These are phyloP conservation scores for Brachyistius frenatus DNA, from an alignment of 2,113 vertebrate species.

Conservation along the genomic window DNA sequence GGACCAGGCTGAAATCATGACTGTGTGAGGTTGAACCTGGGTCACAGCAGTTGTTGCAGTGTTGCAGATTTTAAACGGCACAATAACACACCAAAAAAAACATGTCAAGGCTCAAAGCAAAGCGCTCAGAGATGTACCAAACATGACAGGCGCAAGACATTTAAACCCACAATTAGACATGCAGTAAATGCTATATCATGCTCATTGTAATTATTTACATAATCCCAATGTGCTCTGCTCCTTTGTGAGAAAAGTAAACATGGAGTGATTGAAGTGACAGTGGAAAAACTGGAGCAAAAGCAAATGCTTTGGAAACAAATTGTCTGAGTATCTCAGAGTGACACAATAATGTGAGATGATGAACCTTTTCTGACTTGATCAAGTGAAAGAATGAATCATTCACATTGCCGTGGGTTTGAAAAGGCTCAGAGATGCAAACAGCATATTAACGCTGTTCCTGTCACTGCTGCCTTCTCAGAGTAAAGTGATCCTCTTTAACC, in stretches of 20 bases:
- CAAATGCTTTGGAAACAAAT: slow-evolving; percentile 35
- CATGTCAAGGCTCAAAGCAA: background rate
- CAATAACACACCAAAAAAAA: background rate
- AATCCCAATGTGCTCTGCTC: background rate
- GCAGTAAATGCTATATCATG: slow-evolving; percentile 14
- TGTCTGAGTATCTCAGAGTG: slow-evolving; percentile 35
- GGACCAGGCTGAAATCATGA: background rate
- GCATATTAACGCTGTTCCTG: slow-evolving; percentile 30
- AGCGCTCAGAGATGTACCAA: background rate
- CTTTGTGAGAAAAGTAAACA: slow-evolving; percentile 12
- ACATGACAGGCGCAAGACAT: slow-evolving; percentile 5
- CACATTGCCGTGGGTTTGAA: slow-evolving; percentile 43
- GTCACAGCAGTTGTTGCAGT: background rate
- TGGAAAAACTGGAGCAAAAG: background rate
- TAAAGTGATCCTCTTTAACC: slow-evolving; percentile 23
- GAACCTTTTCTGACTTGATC: slow-evolving; percentile 28
- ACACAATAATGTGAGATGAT: slow-evolving; percentile 50
- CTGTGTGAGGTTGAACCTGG: background rate
- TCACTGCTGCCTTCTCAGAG: slow-evolving; percentile 2
- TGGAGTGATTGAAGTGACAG: slow-evolving; percentile 35
- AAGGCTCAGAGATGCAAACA: slow-evolving; percentile 32
- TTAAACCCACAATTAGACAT: background rate
- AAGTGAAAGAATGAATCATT: slow-evolving; percentile 57
- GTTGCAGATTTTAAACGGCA: background rate
- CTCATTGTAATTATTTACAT: slow-evolving; percentile 20